Base-by-base conservation (phyloP, 2,797 vertebrate species). In the Limosa lapponica region DNA sequence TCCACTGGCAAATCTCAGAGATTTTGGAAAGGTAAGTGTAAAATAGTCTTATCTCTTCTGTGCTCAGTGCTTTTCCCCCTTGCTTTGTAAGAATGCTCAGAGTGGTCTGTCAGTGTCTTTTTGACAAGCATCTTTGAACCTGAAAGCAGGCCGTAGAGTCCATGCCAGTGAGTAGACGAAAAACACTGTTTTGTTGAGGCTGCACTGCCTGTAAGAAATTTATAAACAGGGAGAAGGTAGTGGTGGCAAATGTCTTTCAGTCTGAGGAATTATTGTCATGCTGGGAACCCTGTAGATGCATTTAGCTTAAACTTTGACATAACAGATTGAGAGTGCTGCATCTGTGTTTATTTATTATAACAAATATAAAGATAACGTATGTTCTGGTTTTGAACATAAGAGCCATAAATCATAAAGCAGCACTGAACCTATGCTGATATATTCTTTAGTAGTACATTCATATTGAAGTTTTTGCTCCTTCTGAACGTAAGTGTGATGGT, bases 1-100 rank as follows among this genome's bases (percentile, higher is more conserved):
- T 99, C 98, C 99, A 99, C 98, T 99, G 99, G 99, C 99, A 99
- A 98, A 98, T 99, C 97, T 98, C 99, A 97, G 99, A 99, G 96
- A 99, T 99, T 98, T 95, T 99, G 98, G 99, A 99, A 98, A 99
- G 99, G 99, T 99, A 98, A 98, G 97, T 95, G 25, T 85, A 30
- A 89, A 89, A 82, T 72, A 70, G 34, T 74, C 81, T 84, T 77
- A 8, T 37, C 44, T 91, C 2, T 10, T 69, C 49, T 61, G 23
- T 87, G 43, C 39, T 72, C 57, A 8, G 34, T 70, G 39, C 19
- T 82, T 86, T 74, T 16, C 12, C 17, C 8, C 16, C 23, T 73
- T 32, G 41, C 52, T 91, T 81, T 88, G 55, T 52, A 85, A 43
- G 95, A 82, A 36, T 67, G 22, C 36, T 77, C 18, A 25, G 36